Percentiles rank a stretch among this genome's conserved stretches.
These are phyloP conservation scores for Aptenodytes patagonicus DNA, from an alignment of 2,113 vertebrate genomes.

Conservation along the genomic window DNA sequence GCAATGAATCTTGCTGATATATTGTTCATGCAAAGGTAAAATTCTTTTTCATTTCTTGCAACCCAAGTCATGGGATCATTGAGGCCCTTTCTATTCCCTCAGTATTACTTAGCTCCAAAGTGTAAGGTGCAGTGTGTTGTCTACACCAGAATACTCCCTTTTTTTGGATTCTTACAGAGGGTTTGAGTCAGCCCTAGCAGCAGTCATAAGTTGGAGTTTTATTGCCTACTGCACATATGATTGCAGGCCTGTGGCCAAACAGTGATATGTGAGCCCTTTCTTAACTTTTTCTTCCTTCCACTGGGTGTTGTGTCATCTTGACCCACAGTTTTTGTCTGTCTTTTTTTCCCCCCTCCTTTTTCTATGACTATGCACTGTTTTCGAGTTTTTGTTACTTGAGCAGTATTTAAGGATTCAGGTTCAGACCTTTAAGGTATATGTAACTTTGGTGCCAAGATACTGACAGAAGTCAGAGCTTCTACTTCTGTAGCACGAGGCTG, in stretches of 20 bases:
- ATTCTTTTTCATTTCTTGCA: background rate
- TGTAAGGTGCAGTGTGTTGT: background rate
- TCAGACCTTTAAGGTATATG: background rate
- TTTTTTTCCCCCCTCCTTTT: background rate
- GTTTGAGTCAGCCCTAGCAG: background rate
- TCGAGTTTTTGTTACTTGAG: no score
- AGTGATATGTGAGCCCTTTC: no score
- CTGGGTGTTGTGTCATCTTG: no score
- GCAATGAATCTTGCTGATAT: background rate
- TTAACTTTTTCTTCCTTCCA: background rate
- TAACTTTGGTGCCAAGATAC: background rate
- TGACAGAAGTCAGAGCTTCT: background rate
- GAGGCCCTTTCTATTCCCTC: background rate
- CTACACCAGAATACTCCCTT: background rate
- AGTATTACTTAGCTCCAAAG: background rate
- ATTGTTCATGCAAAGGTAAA: background rate
- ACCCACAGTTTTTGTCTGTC: background rate
- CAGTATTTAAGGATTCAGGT: background rate
- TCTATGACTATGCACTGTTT: background rate
- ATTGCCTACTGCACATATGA: background rate
- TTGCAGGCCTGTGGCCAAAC: background rate
- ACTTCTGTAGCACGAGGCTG: accelerated
- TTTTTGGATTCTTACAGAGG: background rate
- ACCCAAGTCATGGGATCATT: background rate
- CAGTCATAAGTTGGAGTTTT: background rate